These are phyloP conservation scores for Zoanthus gigantus DNA, from an alignment of 92 coral and sea anemone species.

Conservation along the genomic window DNA sequence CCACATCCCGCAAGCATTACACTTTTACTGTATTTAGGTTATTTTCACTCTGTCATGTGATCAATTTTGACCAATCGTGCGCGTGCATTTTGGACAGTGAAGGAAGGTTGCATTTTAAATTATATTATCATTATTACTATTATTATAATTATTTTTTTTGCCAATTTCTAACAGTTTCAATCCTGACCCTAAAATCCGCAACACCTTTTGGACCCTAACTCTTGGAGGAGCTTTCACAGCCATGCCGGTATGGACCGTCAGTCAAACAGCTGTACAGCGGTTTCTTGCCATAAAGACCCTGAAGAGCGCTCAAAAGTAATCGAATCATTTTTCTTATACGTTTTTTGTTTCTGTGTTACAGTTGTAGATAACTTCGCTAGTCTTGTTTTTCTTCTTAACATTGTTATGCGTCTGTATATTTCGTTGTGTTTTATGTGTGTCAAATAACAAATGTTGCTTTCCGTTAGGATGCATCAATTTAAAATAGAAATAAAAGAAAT, in stretches of 20 bases:
- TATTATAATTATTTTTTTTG: background rate
- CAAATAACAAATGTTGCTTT: too few relatives aligned
- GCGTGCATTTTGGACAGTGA: too few relatives aligned
- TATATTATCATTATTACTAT: background rate
- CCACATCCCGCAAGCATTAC: too few relatives aligned
- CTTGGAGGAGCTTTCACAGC: slow-evolving; percentile 83
- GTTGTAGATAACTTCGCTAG: too few relatives aligned
- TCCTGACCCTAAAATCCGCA: background rate
- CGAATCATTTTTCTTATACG: background rate
- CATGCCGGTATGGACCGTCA: slow-evolving; percentile 96
- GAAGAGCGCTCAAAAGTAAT: slow-evolving; percentile 51
- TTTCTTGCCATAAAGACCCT: slow-evolving; percentile 76
- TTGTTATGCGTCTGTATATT: background rate
- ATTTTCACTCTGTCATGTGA: too few relatives aligned
- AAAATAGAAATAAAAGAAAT: too few relatives aligned
- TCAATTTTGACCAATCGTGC: too few relatives aligned
- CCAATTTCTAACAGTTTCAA: background rate
- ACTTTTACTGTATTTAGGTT: too few relatives aligned
- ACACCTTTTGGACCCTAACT: background rate
- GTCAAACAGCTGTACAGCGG: slow-evolving; percentile 97
- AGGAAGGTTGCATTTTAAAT: too few relatives aligned
- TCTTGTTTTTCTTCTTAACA: background rate
- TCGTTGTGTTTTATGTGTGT: too few relatives aligned
- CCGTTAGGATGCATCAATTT: too few relatives aligned
- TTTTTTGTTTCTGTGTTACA: background rate